A percentile compares a stretch with the other conserved stretches of the same genome.
Evolutionary conservation across 2,113 vertebrate species (phyloP).

Genomic region (Phrynosoma platyrhinos): DNA sequence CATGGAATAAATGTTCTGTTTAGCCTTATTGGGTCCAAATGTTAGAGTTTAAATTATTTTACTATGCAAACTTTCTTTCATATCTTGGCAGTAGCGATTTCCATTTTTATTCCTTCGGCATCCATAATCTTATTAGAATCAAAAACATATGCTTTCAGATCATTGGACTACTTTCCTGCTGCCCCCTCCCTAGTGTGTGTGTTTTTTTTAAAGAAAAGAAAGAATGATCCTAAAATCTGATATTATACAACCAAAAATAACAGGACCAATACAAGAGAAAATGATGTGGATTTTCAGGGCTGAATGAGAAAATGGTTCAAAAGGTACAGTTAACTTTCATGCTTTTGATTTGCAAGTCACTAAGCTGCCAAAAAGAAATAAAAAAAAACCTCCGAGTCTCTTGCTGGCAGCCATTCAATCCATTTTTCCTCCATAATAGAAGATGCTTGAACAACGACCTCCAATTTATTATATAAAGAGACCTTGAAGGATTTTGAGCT

Average conservation of each 20-base stretch:
- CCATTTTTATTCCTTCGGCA: conserved; percentile 91
- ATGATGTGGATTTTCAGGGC: conserved; percentile 62
- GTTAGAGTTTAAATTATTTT: conserved; percentile 88
- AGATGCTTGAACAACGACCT: conserved; percentile 54
- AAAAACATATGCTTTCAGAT: conserved; percentile 88
- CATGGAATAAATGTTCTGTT: conserved; percentile 83
- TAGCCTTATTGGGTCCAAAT: conserved; percentile 87
- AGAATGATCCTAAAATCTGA: conserved; percentile 61
- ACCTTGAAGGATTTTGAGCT: conserved; percentile 55
- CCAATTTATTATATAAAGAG: conserved; percentile 53
- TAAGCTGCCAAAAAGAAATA: conserved; percentile 58
- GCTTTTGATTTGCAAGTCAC: conserved; percentile 81
- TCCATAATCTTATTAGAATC: conserved; percentile 88
- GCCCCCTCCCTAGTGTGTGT: conserved; percentile 69
- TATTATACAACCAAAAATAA: conserved; percentile 73
- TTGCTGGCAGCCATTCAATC: conserved; percentile 66
- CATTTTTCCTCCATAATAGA: conserved; percentile 46
- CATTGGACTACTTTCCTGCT: conserved; percentile 80
- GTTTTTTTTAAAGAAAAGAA: conserved; percentile 57
- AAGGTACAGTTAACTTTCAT: conserved; percentile 67
- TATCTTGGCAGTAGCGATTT: conserved; percentile 89
- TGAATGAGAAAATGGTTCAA: conserved; percentile 70
- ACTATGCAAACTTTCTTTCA: conserved; percentile 87
- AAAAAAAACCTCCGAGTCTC: conserved; percentile 50
- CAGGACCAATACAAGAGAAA: conserved; percentile 69